Evolutionary conservation across 2,113 vertebrate species (phyloP).

Genomic region (Petroica traversi): DNA sequence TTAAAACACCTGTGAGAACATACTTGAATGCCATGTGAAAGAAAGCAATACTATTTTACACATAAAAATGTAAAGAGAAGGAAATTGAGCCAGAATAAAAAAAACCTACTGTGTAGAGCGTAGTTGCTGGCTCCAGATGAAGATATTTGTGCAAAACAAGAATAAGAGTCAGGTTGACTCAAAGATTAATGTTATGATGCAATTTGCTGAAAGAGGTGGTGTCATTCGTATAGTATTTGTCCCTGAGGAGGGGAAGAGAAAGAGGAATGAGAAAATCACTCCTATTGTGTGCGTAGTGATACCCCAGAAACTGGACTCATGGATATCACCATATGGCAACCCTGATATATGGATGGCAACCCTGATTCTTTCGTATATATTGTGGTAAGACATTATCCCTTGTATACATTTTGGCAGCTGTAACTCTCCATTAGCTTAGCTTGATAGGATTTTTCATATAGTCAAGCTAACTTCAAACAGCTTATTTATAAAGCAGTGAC

Average conservation of each 20-base stretch:
- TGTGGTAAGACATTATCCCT: not conserved
- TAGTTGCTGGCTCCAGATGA: not conserved
- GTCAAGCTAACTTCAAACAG: not conserved
- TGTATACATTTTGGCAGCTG: not conserved
- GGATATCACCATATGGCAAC: no score
- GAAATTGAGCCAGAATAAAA: not conserved
- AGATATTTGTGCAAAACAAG: not conserved
- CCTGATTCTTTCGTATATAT: not conserved
- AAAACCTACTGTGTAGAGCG: accelerated
- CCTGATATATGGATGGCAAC: not conserved
- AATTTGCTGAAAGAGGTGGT: not conserved
- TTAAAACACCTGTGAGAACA: not conserved
- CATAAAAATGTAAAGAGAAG: not conserved
- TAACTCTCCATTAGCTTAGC: not conserved
- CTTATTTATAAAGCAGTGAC: not conserved
- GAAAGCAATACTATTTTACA: not conserved
- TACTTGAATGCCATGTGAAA: not conserved
- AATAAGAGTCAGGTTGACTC: not conserved
- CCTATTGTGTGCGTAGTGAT: not conserved
- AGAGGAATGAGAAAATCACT: not conserved
- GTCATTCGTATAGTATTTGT: not conserved
- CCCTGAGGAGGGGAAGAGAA: not conserved
- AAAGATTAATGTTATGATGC: not conserved
- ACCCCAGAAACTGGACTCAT: not conserved
- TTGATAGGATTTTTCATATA: not conserved